Evolutionary conservation across 1,140 invertebrate genomes (phyloP), one percentile per base, ranked within the genome.

Genomic region (Philotrypesis tridentata): DNA sequence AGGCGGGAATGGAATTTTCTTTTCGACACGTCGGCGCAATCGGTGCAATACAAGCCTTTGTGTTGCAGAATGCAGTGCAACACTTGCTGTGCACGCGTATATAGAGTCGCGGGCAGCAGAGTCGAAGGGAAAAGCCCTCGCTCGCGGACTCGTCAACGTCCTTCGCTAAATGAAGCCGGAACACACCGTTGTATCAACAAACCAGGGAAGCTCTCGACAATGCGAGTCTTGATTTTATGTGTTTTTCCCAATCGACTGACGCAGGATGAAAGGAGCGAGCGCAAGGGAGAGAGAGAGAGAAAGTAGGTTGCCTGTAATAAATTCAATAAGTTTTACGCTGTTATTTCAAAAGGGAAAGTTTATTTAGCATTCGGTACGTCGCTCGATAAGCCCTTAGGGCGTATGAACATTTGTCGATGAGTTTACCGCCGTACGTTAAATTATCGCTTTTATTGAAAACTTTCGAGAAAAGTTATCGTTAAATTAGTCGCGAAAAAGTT

Each of bases 1-100:
- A 37, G 33, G 37, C 23, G 23, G 40, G 17, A 73, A 73, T 17
- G 55, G 25, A 68, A 68, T 76, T 63, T 75, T 76, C 60, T 65
- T 27, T 9, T 33, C 17, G 23, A 14, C 43, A 9, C 40, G 31
- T 23, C 14, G 37, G 23, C 37, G 11, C 27, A 21, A 48, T 73
- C 23, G 48, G 48, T 3, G 48, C 25, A 29, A 27, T 23, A n/a
- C n/a, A n/a, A 2, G 48, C 43, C 17, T 29, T 73, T 43, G 33
- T 37, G 9, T 37, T 37, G 33, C n/a, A n/a, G n/a, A n/a, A n/a
- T n/a, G n/a, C n/a, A n/a, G n/a, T n/a, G n/a, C n/a, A n/a, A n/a
- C n/a, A n/a, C n/a, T n/a, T n/a, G 33, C 33, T 37, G 9, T 37
- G 9, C 3, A 37, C 3, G 33, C 33, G 33, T 37, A 37, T 37